Base-by-base conservation (phyloP, 2,888 invertebrate species). In the Ectropis crepuscularia region DNA sequence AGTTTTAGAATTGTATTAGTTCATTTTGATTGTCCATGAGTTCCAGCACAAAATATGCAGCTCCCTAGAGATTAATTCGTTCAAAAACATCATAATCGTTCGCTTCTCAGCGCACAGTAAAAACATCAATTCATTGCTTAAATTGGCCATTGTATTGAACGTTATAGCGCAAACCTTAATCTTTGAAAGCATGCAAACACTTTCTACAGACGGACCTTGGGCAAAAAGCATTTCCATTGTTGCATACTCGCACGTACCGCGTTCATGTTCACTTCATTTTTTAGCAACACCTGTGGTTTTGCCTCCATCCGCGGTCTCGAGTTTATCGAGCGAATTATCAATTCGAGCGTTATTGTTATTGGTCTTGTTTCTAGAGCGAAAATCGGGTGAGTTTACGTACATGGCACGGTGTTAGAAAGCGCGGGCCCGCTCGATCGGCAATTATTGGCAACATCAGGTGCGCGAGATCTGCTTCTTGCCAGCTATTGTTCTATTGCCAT, bases 401-500 rank as follows among this genome's bases (percentile, higher is more conserved):
- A 80, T 79, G 80, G 80, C 75, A 77, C 79, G 73, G 71, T 75
- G 83, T 80, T 89, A 89, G 90, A 91, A 90, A 90, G 91, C 90
- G 89, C 87, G 87, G 87, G 71, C 87, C 87, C 86, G 89, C 86
- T 82, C 80, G 82, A 88, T 90, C 86, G 82, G 82, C 89, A 87
- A 89, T 90, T 90, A 90, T 88, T 87, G 83, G 85, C 83, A 85
- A 81, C 87, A 85, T 86, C 78, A 85, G 76, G 79, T 81, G 79
- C 82, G 85, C 81, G 83, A 88, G 89, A 89, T 89, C 81, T 82
- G 83, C 81, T 88, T 88, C 81, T 82, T 80, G 79, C 82, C 79
- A 81, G 80, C 90, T 82, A 92, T 92, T 92, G 92, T 92, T 91
- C 87, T 82, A 87, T 82, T 79, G 85, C 81, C 78, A 80, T 76